Evolutionary conservation across 2,797 vertebrate genomes (phyloP).

Genomic region (Hippopotamyrus pictus): DNA sequence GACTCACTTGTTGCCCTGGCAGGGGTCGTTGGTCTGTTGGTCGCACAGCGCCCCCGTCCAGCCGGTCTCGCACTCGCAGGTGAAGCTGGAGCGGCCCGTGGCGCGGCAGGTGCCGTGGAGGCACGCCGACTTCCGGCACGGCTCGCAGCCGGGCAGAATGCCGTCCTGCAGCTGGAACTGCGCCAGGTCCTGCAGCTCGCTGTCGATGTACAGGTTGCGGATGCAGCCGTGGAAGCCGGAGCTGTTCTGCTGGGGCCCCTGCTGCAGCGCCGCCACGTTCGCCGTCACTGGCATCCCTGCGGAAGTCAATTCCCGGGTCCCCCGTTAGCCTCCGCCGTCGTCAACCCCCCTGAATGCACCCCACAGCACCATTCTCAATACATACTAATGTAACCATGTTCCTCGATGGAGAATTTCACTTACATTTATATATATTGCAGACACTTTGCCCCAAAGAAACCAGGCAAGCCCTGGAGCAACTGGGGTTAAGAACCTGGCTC

Average conservation of each 20-base stretch:
- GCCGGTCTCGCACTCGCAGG: constrained; percentile 87
- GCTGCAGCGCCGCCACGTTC: constrained; percentile 75
- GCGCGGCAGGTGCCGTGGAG: constrained; percentile 81
- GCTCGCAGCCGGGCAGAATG: constrained; percentile 88
- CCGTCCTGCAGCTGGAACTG: constrained; percentile 74
- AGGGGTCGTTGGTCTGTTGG: constrained; percentile 85
- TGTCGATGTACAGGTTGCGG: constrained; percentile 87
- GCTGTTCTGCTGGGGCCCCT: constrained; percentile 76
- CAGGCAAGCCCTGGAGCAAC: background rate
- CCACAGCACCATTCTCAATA: background rate
- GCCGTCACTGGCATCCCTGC: constrained; percentile 87
- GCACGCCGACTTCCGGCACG: constrained; percentile 83
- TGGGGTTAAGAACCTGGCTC: background rate
- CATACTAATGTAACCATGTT: background rate
- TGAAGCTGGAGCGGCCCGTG: constrained; percentile 78
- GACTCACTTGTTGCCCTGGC: constrained; percentile 92
- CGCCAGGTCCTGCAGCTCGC: constrained; percentile 85
- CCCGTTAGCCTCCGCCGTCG: background rate
- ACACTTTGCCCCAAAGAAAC: background rate
- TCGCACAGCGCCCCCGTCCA: constrained; percentile 85
- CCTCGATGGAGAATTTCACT: background rate
- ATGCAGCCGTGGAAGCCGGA: constrained; percentile 93
- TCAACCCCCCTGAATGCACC: background rate
- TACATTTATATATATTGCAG: background rate
- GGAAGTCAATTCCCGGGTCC: constrained; percentile 7